These are phyloP conservation scores for Hemistola chrysoprasaria DNA, from an alignment of 2,888 invertebrate genomes.

Conservation along the genomic window DNA sequence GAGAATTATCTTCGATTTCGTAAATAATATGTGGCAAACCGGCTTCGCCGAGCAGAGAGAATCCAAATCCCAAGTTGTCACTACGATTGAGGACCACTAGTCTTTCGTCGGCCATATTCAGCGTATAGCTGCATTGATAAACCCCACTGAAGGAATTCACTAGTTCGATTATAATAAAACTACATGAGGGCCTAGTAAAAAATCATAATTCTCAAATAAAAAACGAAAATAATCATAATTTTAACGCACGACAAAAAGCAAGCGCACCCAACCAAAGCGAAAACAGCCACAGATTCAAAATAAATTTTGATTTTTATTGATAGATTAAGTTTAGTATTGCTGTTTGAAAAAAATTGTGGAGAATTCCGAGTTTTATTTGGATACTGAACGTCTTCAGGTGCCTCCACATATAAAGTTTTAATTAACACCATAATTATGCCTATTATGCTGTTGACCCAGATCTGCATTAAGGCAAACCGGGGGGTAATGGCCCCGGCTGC, in stretches of 20 bases:
- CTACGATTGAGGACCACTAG: constrained; percentile 93
- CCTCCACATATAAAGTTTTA: too few relatives aligned
- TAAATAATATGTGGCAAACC: constrained; percentile 96
- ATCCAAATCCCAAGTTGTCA: constrained; percentile 94
- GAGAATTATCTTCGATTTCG: constrained; percentile 96
- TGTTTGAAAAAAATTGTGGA: background rate
- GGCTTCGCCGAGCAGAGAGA: constrained; percentile 94
- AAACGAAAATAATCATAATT: constrained; percentile 64
- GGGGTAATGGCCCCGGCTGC: too few relatives aligned
- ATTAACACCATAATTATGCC: too few relatives aligned
- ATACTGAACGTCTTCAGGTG: too few relatives aligned
- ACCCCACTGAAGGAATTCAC: constrained; percentile 64
- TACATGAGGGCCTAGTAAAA: constrained; percentile 46
- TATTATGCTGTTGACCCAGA: too few relatives aligned
- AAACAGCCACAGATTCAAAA: constrained; percentile 48
- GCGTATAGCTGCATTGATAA: constrained; percentile 77
- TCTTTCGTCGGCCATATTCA: constrained; percentile 93
- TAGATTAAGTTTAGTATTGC: constrained; percentile 11
- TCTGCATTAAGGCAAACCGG: too few relatives aligned
- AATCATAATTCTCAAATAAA: constrained; percentile 48
- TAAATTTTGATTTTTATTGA: constrained; percentile 31
- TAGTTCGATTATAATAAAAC: constrained; percentile 53
- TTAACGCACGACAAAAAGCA: constrained; percentile 64
- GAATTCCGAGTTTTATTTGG: too few relatives aligned
- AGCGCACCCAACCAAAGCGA: constrained; percentile 77